Conservation (phyloP, 2,113 vertebrate species). For the Ictalurus furcatus region DNA sequence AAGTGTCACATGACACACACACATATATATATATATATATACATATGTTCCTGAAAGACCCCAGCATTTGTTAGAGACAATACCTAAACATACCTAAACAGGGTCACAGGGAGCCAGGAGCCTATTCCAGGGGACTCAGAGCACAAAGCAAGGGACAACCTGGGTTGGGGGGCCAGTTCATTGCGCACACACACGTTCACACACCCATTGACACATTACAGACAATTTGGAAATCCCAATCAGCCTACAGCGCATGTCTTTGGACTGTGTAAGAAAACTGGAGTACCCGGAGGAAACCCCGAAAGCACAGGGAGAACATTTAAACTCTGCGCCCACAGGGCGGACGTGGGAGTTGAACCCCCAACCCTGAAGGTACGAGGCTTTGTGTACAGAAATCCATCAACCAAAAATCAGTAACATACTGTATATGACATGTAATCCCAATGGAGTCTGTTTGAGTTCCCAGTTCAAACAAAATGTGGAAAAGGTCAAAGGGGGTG, state of each 20-base stretch:
- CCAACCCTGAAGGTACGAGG: no score
- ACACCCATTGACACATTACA: no score
- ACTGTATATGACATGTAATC: neutral
- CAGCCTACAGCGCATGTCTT: no score
- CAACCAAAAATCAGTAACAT: neutral
- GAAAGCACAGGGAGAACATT: no score
- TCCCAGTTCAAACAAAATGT: neutral
- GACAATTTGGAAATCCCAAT: no score
- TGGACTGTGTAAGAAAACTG: no score
- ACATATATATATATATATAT: neutral
- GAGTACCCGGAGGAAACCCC: no score
- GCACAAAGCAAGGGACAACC: no score
- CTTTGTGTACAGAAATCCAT: neutral
- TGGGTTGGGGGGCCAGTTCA: neutral
- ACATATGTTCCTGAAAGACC: neutral
- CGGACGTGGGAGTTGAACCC: no score
- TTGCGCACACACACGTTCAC: neutral
- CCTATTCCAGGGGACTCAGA: no score
- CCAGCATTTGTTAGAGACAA: neutral
- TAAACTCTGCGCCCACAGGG: no score
- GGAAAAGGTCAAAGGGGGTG: neutral
- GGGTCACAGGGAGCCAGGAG: no score
- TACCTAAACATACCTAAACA: neutral
- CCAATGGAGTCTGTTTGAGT: neutral
- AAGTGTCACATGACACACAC: neutral